Evolutionary conservation across 2,888 invertebrate genomes (phyloP).

Genomic region (Chymomyza fuscimana): DNA sequence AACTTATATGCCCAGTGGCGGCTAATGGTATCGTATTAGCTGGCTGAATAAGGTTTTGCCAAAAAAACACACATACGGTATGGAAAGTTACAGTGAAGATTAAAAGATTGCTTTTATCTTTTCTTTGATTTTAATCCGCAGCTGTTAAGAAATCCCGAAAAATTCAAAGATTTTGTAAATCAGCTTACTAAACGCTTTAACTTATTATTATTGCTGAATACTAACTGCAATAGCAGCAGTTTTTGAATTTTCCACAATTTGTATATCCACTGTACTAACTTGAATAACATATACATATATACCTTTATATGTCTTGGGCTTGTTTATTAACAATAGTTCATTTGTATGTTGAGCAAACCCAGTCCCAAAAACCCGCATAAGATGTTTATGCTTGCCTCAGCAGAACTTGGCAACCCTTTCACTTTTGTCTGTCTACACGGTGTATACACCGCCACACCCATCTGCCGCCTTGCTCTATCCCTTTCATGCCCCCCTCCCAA

Average conservation of each 20-base stretch:
- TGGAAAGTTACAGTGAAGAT: background rate
- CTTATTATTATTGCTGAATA: too few relatives aligned
- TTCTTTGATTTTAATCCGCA: too few relatives aligned
- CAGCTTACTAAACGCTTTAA: too few relatives aligned
- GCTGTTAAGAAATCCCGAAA: too few relatives aligned
- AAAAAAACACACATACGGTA: background rate
- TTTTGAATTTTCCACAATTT: background rate
- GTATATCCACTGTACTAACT: too few relatives aligned
- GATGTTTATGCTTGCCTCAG: conserved; percentile 59
- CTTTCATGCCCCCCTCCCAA: background rate
- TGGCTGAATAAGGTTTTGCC: background rate
- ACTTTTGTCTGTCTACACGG: conserved; percentile 39
- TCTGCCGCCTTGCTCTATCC: background rate
- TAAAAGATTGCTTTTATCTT: background rate
- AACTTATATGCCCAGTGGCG: conserved; percentile 20
- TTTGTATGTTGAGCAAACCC: conserved; percentile 42
- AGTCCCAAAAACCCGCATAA: conserved; percentile 61
- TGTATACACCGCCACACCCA: conserved; percentile 12
- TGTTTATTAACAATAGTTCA: conserved; percentile 72
- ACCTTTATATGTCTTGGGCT: background rate
- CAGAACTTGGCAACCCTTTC: conserved; percentile 25
- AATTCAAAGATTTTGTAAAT: too few relatives aligned
- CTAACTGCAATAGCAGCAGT: too few relatives aligned
- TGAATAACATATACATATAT: too few relatives aligned
- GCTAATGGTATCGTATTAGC: conserved; percentile 5